Percentiles rank a stretch among this genome's conserved stretches.
Evolutionary conservation across 2,113 vertebrate genomes (phyloP).

Genomic region (Diglossa brunneiventris): DNA sequence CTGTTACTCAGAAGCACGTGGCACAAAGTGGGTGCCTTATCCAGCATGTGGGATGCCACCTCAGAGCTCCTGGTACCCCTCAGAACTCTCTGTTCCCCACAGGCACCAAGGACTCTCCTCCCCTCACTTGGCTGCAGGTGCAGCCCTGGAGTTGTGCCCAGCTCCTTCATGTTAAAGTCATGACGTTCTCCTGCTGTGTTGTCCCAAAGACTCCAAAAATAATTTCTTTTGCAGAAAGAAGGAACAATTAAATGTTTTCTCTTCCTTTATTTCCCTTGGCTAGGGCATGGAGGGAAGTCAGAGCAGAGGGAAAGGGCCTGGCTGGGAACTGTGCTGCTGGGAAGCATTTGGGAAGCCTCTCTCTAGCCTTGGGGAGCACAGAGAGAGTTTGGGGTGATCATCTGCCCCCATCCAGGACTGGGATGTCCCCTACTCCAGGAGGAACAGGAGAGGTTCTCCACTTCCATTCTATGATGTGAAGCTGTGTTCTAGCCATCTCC

Average conservation of each 20-base stretch:
- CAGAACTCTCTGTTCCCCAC: neutral
- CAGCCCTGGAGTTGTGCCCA: neutral
- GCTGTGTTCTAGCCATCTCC: neutral
- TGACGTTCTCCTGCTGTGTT: neutral
- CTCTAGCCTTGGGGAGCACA: neutral
- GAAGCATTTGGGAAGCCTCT: neutral
- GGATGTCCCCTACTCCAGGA: neutral
- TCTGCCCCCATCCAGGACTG: neutral
- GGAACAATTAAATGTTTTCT: neutral
- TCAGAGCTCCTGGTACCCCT: neutral
- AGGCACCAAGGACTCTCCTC: neutral
- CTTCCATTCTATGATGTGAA: accelerated
- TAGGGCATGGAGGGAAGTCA: neutral
- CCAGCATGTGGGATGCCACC: neutral
- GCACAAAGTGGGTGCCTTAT: neutral
- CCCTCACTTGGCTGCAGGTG: neutral
- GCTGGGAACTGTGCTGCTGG: neutral
- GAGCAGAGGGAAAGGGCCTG: neutral
- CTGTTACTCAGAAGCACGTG: neutral
- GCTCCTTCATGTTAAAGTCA: neutral
- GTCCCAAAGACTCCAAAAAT: neutral
- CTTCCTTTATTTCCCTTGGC: neutral
- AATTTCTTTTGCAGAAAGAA: neutral
- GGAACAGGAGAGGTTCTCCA: neutral
- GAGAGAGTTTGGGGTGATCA: neutral